Evolutionary conservation across 2,797 vertebrate genomes (phyloP).

Genomic region (Allochrocebus solatus): DNA sequence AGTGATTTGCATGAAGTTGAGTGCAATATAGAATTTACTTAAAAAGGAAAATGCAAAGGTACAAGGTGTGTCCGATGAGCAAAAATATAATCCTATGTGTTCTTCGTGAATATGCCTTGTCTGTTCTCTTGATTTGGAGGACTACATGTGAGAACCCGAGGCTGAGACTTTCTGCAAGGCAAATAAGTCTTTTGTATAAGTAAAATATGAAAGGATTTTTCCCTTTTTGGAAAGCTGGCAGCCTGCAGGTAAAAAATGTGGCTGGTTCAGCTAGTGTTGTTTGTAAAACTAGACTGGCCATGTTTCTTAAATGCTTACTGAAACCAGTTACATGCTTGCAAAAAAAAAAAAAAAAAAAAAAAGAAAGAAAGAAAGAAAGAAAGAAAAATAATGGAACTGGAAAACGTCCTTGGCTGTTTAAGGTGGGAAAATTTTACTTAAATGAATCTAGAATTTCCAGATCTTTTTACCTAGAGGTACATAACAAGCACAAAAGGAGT

Average conservation of each 20-base stretch:
- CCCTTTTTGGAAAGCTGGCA: background rate
- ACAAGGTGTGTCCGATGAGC: background rate
- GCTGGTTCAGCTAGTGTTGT: background rate
- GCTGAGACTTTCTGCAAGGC: background rate
- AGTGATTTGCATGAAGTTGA: constrained; percentile 65
- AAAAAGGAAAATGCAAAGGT: constrained; percentile 53
- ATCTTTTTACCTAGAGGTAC: background rate
- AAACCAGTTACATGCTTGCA: background rate
- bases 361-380: too few relatives aligned
- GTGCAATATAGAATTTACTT: constrained; percentile 36
- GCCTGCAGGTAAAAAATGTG: background rate
- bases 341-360: background rate
- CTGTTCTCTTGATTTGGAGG: background rate
- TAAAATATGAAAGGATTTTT: background rate
- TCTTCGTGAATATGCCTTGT: background rate
- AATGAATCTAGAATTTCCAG: background rate
- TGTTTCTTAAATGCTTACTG: background rate
- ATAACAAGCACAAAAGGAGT: background rate
- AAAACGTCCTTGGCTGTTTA: background rate
- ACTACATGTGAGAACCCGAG: background rate
- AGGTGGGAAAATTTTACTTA: background rate
- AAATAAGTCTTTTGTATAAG: background rate
- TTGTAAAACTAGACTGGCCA: background rate
- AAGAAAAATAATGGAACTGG: background rate
- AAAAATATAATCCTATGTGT: background rate